These are phyloP conservation scores for Conger conger DNA, from an alignment of 2,113 vertebrate species.

Conservation along the genomic window DNA sequence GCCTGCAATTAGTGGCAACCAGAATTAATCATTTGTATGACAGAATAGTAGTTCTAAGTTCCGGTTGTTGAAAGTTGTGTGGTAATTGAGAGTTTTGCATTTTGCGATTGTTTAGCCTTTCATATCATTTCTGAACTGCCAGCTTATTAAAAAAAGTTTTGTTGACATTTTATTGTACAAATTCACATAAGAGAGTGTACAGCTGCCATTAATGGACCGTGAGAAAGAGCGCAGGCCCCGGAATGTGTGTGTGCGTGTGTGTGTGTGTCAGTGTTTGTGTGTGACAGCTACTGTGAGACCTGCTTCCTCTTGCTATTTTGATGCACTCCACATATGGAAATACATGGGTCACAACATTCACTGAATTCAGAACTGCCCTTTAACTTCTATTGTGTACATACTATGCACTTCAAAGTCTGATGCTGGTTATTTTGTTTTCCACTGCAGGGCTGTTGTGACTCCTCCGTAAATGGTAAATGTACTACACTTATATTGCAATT, in stretches of 20 bases:
- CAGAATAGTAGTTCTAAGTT: background rate
- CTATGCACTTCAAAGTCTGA: conserved; percentile 27
- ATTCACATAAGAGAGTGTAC: background rate
- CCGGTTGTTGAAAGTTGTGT: background rate
- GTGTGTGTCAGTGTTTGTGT: conserved; percentile 13
- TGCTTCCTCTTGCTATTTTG: conserved; percentile 11
- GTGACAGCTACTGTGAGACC: background rate
- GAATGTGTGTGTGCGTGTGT: conserved; percentile 1
- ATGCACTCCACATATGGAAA: conserved; percentile 32
- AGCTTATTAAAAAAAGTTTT: background rate
- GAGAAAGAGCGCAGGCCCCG: background rate
- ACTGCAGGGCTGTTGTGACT: background rate
- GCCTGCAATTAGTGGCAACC: background rate
- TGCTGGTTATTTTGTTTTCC: background rate
- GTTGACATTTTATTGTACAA: background rate
- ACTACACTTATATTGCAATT: no score
- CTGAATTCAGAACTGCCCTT: conserved; percentile 45
- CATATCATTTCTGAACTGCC: background rate
- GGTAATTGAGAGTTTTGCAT: background rate
- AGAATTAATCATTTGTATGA: background rate
- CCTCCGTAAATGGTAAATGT: no score
- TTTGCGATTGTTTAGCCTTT: background rate
- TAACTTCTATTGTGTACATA: conserved; percentile 39
- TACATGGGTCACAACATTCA: conserved; percentile 29
- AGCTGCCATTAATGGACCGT: background rate